Conservation (phyloP, 2,888 invertebrate genomes). For the Micoletzkya japonica region DNA sequence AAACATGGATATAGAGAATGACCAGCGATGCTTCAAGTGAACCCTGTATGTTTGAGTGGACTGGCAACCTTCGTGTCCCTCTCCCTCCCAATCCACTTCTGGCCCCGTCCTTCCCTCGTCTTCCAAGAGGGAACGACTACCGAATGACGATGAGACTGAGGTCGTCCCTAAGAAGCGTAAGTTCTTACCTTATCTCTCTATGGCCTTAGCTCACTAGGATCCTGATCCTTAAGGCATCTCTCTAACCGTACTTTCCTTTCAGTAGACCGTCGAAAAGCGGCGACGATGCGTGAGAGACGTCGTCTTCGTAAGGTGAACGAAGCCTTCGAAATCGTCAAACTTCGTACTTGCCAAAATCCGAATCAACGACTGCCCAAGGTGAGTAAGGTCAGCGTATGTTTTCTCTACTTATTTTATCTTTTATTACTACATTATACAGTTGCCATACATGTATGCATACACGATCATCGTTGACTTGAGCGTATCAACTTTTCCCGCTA, state of each 20-base stretch:
- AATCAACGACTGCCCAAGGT: slow-evolving; percentile 90
- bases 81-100: slow-evolving; percentile 17
- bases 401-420: not conserved
- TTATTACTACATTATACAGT: too few species aligned
- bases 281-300: slow-evolving; percentile 88
- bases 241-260: slow-evolving; percentile 70
- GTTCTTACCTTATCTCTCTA: not conserved
- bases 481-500: too few species aligned
- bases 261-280: slow-evolving; percentile 93
- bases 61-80: not conserved
- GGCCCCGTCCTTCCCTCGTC: not conserved
- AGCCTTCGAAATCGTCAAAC: slow-evolving; percentile 91
- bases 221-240: too few species aligned
- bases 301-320: slow-evolving; percentile 95
- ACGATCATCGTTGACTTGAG: too few species aligned
- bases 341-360: slow-evolving; percentile 89
- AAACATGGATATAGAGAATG: too few species aligned
- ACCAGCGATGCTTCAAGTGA: too few species aligned
- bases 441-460: not conserved
- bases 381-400: not conserved
- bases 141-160: not conserved
- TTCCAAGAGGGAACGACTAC: not conserved
- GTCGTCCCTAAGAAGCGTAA: slow-evolving; percentile 18
- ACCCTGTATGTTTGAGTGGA: too few species aligned
- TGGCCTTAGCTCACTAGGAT: not conserved